A percentile compares a stretch with the other conserved stretches of the same genome.
These are phyloP conservation scores for Oreotrochilus melanogaster DNA, from an alignment of 2,113 vertebrate species.

Conservation along the genomic window DNA sequence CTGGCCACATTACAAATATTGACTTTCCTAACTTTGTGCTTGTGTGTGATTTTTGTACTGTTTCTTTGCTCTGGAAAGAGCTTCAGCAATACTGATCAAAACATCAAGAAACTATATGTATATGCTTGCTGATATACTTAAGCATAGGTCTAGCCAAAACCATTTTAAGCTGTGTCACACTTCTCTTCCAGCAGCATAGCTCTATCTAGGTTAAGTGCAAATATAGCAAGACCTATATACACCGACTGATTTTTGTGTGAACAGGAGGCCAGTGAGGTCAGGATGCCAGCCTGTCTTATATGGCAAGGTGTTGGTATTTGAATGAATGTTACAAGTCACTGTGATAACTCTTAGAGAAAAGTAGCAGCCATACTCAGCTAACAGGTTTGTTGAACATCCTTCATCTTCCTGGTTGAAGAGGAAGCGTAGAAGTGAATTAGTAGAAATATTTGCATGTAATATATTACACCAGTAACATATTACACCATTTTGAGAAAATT, in stretches of 20 bases:
- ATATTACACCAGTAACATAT: not conserved
- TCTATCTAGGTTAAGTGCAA: not conserved
- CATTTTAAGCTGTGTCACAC: not conserved
- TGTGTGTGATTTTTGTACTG: not conserved
- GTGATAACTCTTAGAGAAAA: not conserved
- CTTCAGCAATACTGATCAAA: not conserved
- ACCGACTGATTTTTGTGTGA: not conserved
- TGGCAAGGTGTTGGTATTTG: not conserved
- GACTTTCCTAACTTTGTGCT: not conserved
- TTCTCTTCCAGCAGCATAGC: not conserved
- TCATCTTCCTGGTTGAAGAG: not conserved
- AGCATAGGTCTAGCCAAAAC: not conserved
- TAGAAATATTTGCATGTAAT: not conserved
- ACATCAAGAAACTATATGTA: not conserved
- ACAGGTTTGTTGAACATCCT: not conserved
- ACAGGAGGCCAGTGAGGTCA: not conserved
- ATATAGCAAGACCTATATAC: not conserved
- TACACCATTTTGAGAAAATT: not conserved
- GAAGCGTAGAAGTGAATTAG: not conserved
- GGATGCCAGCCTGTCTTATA: not conserved
- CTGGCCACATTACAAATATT: not conserved
- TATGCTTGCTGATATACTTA: not conserved
- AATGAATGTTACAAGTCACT: not conserved
- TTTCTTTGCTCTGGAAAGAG: not conserved
- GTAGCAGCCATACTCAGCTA: not conserved